phyloP scores from a whole-genome alignment of 2,888 invertebrate species.

The Eledona agricola region DNA sequence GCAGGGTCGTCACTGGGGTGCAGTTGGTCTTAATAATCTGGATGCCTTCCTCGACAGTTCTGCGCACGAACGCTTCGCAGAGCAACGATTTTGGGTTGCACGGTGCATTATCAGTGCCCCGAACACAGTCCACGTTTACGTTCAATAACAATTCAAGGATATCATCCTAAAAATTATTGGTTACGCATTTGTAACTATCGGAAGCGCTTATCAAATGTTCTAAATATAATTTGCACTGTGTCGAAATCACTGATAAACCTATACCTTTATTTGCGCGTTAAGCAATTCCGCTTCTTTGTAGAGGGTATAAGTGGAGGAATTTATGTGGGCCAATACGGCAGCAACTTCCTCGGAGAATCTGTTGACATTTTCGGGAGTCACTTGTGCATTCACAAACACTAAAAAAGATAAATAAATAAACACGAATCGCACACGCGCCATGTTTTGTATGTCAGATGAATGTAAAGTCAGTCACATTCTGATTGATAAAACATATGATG shows the following conservation, averaged over 20 bases:
- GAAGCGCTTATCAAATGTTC: too few relatives aligned
- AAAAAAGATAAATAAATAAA: conserved; percentile 40
- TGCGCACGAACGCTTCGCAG: conserved; percentile 52
- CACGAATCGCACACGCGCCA: conserved; percentile 40
- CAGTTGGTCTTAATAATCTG: too few relatives aligned
- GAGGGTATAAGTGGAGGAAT: conserved; percentile 62
- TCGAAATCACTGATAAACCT: conserved; percentile 28
- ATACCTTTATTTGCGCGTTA: conserved; percentile 64
- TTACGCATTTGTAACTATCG: conserved; percentile 15
- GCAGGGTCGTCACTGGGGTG: too few relatives aligned
- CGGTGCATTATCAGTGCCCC: too few relatives aligned
- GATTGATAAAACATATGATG: too few relatives aligned
- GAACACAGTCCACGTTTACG: conserved; percentile 52
- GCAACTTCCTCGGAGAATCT: conserved; percentile 48
- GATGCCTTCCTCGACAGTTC: conserved; percentile 38
- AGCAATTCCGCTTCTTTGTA: conserved; percentile 62
- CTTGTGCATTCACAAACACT: conserved; percentile 42
- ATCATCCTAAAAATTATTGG: conserved; percentile 41
- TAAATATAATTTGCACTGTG: too few relatives aligned
- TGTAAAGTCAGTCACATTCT: conserved; percentile 11
- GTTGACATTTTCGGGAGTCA: conserved; percentile 26
- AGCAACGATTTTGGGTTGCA: conserved; percentile 47
- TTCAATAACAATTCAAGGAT: conserved; percentile 48
- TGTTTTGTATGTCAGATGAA: conserved; percentile 7
- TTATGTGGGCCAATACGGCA: conserved; percentile 63